These are phyloP conservation scores for Hetaerina titia DNA, from an alignment of 2,888 invertebrate genomes.

Conservation along the genomic window DNA sequence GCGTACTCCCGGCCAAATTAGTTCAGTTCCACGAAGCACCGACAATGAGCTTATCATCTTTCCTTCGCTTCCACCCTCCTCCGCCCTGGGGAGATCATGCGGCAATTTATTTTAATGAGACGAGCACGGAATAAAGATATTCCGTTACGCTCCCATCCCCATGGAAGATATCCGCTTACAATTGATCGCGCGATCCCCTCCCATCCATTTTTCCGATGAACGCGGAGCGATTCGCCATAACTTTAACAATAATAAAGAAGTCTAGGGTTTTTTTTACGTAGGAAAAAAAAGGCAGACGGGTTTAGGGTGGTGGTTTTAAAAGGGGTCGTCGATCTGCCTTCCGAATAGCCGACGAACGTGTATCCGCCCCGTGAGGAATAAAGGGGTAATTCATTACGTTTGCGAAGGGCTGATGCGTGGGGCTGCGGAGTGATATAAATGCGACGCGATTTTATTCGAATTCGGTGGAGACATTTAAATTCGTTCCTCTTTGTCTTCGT, in stretches of 20 bases:
- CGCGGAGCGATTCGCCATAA: neutral
- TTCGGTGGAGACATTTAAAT: neutral
- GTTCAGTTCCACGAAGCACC: no score
- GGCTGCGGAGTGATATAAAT: neutral
- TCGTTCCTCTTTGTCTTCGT: neutral
- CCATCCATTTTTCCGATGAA: neutral
- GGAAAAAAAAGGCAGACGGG: neutral
- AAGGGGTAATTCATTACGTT: neutral
- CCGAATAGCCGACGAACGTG: neutral
- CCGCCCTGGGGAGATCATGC: neutral
- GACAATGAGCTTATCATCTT: no score
- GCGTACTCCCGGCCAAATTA: no score
- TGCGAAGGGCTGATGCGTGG: neutral
- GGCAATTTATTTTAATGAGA: neutral
- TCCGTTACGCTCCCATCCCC: neutral
- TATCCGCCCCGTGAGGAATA: neutral
- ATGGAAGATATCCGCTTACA: neutral
- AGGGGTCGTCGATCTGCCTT: neutral
- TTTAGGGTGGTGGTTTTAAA: neutral
- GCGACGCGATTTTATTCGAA: neutral
- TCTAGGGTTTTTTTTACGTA: neutral
- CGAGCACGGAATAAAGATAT: neutral
- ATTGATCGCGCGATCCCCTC: neutral
- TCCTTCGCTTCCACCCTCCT: neutral
- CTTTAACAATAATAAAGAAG: neutral